These are phyloP conservation scores for Tyto alba DNA, from an alignment of 2,113 vertebrate species.

Conservation along the genomic window DNA sequence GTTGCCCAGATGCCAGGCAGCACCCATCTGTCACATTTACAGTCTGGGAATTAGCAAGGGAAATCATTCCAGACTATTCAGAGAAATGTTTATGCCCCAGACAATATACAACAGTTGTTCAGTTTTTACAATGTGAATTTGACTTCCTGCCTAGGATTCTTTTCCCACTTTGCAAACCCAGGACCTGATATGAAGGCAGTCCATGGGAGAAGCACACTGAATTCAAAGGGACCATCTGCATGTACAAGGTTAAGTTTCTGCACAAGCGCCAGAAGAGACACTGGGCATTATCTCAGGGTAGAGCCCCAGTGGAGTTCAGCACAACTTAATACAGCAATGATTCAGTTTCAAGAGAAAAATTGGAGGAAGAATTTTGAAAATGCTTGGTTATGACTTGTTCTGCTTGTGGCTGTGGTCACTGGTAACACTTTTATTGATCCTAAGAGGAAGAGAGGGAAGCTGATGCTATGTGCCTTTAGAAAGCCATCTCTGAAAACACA, in stretches of 20 bases:
- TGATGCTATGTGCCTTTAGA: neutral
- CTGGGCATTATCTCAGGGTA: neutral
- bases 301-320: neutral
- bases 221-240: neutral
- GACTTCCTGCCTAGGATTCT: neutral
- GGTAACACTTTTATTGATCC: neutral
- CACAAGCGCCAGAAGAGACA: neutral
- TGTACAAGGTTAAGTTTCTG: neutral
- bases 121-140: neutral
- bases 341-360: neutral
- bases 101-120: neutral
- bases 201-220: neutral
- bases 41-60: neutral
- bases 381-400: neutral
- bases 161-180: neutral
- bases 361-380: neutral
- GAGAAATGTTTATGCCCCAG: neutral
- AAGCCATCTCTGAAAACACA: neutral
- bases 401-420: neutral
- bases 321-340: neutral
- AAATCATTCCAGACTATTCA: neutral
- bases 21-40: neutral
- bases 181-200: neutral
- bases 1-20: neutral
- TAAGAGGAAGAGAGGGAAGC: neutral